Evolutionary conservation across 2,113 vertebrate genomes (phyloP).

Genomic region (Erythrolamprus reginae): DNA sequence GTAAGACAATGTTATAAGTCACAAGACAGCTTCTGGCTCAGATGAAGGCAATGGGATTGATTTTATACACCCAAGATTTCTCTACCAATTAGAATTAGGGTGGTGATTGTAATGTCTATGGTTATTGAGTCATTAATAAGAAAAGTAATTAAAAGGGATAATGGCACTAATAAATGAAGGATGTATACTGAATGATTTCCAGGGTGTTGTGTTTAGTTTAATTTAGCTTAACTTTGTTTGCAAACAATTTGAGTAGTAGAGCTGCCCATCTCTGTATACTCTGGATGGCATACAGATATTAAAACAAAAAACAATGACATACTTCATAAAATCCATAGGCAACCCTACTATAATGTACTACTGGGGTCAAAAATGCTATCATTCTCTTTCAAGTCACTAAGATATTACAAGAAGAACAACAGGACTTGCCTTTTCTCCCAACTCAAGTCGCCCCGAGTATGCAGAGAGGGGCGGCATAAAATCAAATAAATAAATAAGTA

Average conservation of each 20-base stretch:
- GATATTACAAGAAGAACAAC: background rate
- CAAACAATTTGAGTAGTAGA: background rate
- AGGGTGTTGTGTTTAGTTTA: background rate
- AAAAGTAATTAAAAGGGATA: background rate
- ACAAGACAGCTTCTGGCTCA: background rate
- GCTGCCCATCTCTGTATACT: background rate
- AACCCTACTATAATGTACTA: background rate
- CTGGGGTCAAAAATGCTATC: background rate
- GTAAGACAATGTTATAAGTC: background rate
- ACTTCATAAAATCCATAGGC: background rate
- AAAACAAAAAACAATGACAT: background rate
- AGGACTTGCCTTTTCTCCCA: background rate
- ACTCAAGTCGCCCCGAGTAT: too few relatives aligned
- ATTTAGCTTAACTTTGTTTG: background rate
- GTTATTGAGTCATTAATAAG: background rate
- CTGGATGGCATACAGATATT: background rate
- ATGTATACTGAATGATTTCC: background rate
- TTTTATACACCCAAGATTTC: background rate
- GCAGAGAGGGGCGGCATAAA: too few relatives aligned
- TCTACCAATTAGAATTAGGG: background rate
- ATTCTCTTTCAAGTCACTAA: background rate
- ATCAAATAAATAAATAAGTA: too few relatives aligned
- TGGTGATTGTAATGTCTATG: background rate
- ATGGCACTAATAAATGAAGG: background rate
- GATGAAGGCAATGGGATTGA: background rate